These are phyloP conservation scores for Halcyon senegalensis DNA, from an alignment of 2,113 vertebrate genomes.

Conservation along the genomic window DNA sequence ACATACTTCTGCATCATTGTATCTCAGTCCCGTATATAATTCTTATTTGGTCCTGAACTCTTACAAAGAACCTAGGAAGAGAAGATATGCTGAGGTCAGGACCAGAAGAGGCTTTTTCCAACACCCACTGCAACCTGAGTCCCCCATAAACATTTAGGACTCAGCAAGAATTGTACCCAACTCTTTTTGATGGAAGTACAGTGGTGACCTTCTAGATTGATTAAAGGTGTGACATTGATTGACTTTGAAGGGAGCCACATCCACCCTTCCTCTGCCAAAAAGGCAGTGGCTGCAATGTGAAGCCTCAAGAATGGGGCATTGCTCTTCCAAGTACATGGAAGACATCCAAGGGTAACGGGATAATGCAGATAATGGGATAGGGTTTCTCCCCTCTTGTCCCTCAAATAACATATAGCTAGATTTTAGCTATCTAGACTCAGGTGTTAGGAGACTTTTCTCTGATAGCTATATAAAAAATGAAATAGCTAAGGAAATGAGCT, in stretches of 20 bases:
- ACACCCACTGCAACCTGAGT: conserved; percentile 32
- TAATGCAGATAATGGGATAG: conserved; percentile 67
- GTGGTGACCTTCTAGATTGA: conserved; percentile 47
- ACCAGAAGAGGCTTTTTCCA: neutral
- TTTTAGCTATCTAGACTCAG: neutral
- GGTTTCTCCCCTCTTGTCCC: conserved; percentile 58
- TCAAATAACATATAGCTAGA: conserved; percentile 32
- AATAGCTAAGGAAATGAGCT: conserved; percentile 28
- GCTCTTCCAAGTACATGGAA: conserved; percentile 66
- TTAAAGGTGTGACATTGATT: conserved; percentile 63
- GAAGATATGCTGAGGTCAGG: conserved; percentile 35
- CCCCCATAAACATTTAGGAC: conserved; percentile 34
- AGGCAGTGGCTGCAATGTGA: conserved; percentile 61
- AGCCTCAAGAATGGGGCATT: conserved; percentile 59
- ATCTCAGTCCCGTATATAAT: neutral
- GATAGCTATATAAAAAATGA: conserved; percentile 19
- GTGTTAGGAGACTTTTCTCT: neutral
- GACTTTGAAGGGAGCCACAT: conserved; percentile 68
- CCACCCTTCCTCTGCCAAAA: conserved; percentile 67
- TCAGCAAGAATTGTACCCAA: conserved; percentile 54
- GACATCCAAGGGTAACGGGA: conserved; percentile 57
- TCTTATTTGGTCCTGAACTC: neutral
- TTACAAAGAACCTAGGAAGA: neutral
- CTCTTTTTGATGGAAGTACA: conserved; percentile 3
- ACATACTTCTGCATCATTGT: neutral